phyloP scores from a whole-genome alignment of 64 coral and sea anemone species.

The Montipora sp. region DNA sequence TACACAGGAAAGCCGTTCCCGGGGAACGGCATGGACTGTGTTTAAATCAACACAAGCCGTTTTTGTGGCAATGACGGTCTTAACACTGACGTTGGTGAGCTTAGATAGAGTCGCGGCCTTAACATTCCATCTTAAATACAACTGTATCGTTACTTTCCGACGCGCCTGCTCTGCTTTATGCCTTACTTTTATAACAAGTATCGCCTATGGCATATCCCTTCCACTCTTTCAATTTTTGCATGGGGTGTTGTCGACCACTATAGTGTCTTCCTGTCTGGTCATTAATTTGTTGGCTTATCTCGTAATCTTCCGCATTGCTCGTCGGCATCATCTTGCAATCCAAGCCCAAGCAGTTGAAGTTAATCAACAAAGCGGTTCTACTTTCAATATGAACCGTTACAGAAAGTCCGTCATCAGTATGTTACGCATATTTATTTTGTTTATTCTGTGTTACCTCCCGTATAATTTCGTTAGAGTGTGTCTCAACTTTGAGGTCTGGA shows the following conservation, averaged over 20 bases:
- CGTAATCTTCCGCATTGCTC: constrained; percentile 1
- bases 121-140: constrained; percentile 39
- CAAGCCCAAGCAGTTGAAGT: not conserved
- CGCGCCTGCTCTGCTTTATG: not conserved
- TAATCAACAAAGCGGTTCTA: too few species aligned
- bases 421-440: not conserved
- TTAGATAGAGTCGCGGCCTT: constrained; percentile 32
- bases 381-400: not conserved
- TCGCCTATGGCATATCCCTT: not conserved
- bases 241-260: not conserved
- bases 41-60: constrained; percentile 11
- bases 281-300: not conserved
- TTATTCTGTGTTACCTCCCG: not conserved
- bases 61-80: constrained; percentile 1
- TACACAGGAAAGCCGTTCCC: not conserved
- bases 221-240: not conserved
- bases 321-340: not conserved
- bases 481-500: not conserved
- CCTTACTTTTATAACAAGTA: not conserved
- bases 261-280: not conserved
- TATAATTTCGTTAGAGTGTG: not conserved
- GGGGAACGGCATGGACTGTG: not conserved
- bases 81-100: constrained; percentile 24
- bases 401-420: constrained; percentile 2
- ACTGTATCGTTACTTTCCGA: not conserved